Base-by-base conservation (phyloP, 2,113 vertebrate species). In the Gorsachius goisagi region DNA sequence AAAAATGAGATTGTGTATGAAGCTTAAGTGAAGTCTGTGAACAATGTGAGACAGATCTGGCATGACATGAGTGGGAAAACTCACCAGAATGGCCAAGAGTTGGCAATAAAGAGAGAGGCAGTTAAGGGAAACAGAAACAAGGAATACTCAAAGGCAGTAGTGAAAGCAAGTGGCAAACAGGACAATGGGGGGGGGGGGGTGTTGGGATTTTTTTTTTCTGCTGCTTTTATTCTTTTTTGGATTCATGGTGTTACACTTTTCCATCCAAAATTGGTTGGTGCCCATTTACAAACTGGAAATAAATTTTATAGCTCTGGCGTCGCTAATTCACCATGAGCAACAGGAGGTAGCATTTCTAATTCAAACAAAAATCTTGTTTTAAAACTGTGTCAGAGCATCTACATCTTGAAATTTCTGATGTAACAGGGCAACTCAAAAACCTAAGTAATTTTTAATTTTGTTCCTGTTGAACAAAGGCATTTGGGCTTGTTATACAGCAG, bases 111-210 rank as follows among this genome's bases (percentile, higher is more conserved):
- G n/a, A 74, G 13, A 50, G 10, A 85, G 11, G 21, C 4, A n/a
- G 28, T 32, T 74, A 44, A 23, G 18, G 6, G 26, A 68, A 85
- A 39, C n/a, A 74, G 60, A 52, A 66, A 55, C 22, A 13, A 66
- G 13, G 33, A 69, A 64, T 60, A 21, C 14, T 35, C 20, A 78
- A 89, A 82, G 67, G 21, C 23, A 82, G 8, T 4, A 56, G 18
- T 10, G 35, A 76, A 81, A 85, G 52, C 23, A 81, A 44, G 22
- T 59, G 39, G 23, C 50, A 89, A 50, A 73, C 9, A 16, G 12
- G 19, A 30, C 9, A 32, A 30, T 0, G 0, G 21, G 14, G 4
- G 2, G 0, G 19, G 19, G 21, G 14, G 4, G 2, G 0, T 9
- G 19, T 9, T 45, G 12, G 47, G 45, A 44, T 12, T 52, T 45